A percentile compares a stretch with the other conserved stretches of the same genome.
These are phyloP conservation scores for Tetramorium simillimum DNA, from an alignment of 1,140 invertebrate species.

Conservation along the genomic window DNA sequence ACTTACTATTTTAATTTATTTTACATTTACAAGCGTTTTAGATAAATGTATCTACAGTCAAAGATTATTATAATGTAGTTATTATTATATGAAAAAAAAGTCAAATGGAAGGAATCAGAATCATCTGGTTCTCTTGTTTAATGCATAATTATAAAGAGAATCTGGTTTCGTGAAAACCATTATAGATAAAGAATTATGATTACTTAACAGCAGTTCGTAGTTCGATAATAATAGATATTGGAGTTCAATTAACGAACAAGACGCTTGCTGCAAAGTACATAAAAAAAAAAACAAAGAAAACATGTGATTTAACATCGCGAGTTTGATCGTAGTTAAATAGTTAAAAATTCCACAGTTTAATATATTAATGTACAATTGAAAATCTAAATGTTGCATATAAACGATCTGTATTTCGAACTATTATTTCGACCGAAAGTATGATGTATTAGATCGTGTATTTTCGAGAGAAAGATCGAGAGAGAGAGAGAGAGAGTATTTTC, in stretches of 20 bases:
- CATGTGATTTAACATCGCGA: conserved; percentile 56
- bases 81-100: conserved; percentile 62
- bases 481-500: conserved; percentile 40
- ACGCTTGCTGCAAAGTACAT: conserved; percentile 75
- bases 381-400: conserved; percentile 58
- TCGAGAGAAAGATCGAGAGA: background rate
- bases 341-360: conserved; percentile 57
- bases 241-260: conserved; percentile 75
- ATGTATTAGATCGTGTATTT: conserved; percentile 41
- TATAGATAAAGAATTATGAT: conserved; percentile 72
- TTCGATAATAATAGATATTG: conserved; percentile 76
- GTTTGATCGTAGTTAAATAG: conserved; percentile 56
- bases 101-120: conserved; percentile 47
- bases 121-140: conserved; percentile 60
- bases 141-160: conserved; percentile 69
- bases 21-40: conserved; percentile 83
- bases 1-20: conserved; percentile 83
- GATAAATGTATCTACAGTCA: conserved; percentile 83
- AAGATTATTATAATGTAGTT: conserved; percentile 80
- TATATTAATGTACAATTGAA: conserved; percentile 57
- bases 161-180: conserved; percentile 62
- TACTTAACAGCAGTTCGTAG: conserved; percentile 76
- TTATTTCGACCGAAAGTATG: conserved; percentile 31
- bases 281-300: conserved; percentile 45
- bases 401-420: conserved; percentile 33